These are phyloP conservation scores for Paratilapia polleni DNA, from an alignment of 2,113 vertebrate species.

Conservation along the genomic window DNA sequence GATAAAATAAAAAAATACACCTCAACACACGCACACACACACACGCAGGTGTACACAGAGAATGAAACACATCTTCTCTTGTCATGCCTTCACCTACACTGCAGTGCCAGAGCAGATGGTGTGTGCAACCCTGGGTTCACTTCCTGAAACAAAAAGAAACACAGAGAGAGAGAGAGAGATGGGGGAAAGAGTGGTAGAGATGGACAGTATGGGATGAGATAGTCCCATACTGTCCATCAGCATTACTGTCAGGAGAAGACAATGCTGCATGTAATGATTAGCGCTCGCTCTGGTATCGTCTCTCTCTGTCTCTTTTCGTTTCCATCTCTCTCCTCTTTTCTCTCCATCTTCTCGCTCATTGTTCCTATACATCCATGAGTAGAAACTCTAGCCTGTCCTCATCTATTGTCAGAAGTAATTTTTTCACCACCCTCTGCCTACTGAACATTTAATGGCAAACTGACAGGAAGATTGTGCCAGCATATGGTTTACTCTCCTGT, in stretches of 20 bases:
- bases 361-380: slow-evolving; percentile 15
- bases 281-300: slow-evolving; percentile 17
- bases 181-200: background rate
- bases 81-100: slow-evolving; percentile 31
- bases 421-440: slow-evolving; percentile 43
- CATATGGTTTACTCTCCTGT: slow-evolving; percentile 19
- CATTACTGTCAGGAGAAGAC: slow-evolving; percentile 48
- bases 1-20: background rate
- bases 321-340: slow-evolving; percentile 15
- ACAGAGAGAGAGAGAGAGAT: background rate
- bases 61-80: slow-evolving; percentile 13
- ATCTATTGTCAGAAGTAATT: slow-evolving; percentile 47
- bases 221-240: slow-evolving; percentile 22
- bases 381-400: slow-evolving; percentile 42
- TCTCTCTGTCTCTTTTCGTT: slow-evolving; percentile 11
- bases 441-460: slow-evolving; percentile 60
- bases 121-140: slow-evolving; percentile 39
- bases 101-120: slow-evolving; percentile 55
- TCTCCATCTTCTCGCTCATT: slow-evolving; percentile 23
- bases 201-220: background rate
- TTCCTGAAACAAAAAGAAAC: slow-evolving; percentile 32
- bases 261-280: slow-evolving; percentile 46
- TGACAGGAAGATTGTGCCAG: slow-evolving; percentile 34
- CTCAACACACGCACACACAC: background rate
- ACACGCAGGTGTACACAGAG: background rate